Evolutionary conservation across 2,888 invertebrate genomes (phyloP), one percentile per base, ranked within the genome.

Genomic region (Steinernema carpocapsae): DNA sequence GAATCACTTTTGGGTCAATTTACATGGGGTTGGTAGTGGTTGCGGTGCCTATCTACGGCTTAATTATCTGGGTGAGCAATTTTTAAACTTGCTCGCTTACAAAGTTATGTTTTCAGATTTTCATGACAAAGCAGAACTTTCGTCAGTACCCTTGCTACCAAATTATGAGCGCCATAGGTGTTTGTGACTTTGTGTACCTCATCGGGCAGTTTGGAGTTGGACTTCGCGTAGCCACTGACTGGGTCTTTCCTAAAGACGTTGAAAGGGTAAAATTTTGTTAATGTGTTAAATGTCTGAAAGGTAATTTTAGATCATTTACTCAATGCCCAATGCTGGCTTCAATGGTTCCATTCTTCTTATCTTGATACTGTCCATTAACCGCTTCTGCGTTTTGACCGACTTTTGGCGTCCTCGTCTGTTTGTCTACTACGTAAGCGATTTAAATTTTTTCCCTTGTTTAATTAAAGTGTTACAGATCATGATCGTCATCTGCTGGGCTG

Each of bases 91-190:
- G 14, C 43, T 43, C 48, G 4, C 3, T 48, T 14, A 19, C 10
- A 48, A 48, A 4, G 4, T 48, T 4, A 3, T 7, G 19, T 48
- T 48, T 48, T 17, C 19, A 48, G 48, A 48, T 48, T 14, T 48
- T 7, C 48, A 48, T 19, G 19, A 7, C 48, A 19, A n/a, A 14
- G 4, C 19, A 3, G 6, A 48, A 4, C 17, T 48, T 48, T 14
- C 48, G 48, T 48, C 4, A 19, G n/a, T 7, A 48, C 19, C 48
- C 48, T 3, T 48, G 48, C 48, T 48, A 48, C 48, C 48, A 19
- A n/a, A 48, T 48, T 14, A 48, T 48, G 48, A 48, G 48, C 48
- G 48, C 48, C 19, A 48, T 48, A n/a, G 48, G 48, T 14, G n/a
- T 48, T 17, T 48, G 48, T 19, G 48, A 48, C 48, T 48, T 48